Conservation (phyloP, 2,888 invertebrate species). For the Lypha dubia region DNA sequence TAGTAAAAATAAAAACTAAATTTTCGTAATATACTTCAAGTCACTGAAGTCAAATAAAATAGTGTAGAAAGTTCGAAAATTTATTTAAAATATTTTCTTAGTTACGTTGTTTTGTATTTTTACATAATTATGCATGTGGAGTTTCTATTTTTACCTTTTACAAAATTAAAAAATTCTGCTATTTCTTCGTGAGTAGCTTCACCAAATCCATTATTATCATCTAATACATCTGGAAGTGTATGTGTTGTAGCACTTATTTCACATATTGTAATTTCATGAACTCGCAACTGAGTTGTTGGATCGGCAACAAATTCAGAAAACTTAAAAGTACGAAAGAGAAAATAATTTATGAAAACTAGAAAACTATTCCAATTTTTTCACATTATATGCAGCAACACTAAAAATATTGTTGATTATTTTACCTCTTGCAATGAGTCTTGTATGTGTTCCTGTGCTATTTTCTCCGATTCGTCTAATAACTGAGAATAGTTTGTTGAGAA, state of each 20-base stretch:
- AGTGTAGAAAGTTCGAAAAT: too few relatives aligned
- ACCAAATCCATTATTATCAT: conserved; percentile 74
- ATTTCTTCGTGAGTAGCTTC: conserved; percentile 74
- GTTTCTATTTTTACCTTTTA: not conserved
- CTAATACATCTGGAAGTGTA: conserved; percentile 52
- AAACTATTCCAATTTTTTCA: not conserved
- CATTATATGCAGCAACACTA: not conserved
- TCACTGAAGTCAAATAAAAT: too few relatives aligned
- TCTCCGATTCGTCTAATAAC: conserved; percentile 62
- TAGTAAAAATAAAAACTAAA: too few relatives aligned
- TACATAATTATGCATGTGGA: too few relatives aligned
- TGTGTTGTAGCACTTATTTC: conserved; percentile 71
- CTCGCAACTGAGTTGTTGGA: conserved; percentile 49
- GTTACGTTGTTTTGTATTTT: too few relatives aligned
- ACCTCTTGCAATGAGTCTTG: conserved; percentile 43
- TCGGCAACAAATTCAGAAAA: not conserved
- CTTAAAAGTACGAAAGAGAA: conserved; percentile 6
- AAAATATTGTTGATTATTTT: not conserved
- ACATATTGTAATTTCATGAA: conserved; percentile 74
- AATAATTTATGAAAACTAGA: not conserved
- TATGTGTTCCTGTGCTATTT: conserved; percentile 31
- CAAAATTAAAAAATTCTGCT: conserved; percentile 67
- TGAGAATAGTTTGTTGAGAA: conserved; percentile 45
- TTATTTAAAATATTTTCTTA: too few relatives aligned
- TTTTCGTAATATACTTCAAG: too few relatives aligned